Evolutionary conservation across 2,888 invertebrate genomes (phyloP), one percentile per base, ranked within the genome.

Genomic region (Dasysyrphus albostriatus): DNA sequence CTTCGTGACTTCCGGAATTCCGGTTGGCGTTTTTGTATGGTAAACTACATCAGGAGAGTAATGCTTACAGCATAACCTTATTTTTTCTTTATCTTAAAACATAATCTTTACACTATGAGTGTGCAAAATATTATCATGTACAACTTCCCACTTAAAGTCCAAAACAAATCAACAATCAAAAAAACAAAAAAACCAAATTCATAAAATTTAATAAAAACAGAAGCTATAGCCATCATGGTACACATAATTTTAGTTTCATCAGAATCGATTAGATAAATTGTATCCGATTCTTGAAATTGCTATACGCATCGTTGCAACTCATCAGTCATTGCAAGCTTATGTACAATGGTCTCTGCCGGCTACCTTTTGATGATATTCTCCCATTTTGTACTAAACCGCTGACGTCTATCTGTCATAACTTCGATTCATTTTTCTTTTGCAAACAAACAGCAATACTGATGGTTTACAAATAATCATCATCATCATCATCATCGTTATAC

Each of bases 401-500:
- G 37, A 65, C n/a, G 14, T 56, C 19, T 47, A 76, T 67, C 54
- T 54, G 75, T 80, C 80, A 84, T 81, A 84, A 81, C 51, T 54
- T 24, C 24, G 65, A 67, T 70, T 39, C 63, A 79, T 83, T 58
- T 73, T 67, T 73, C 65, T 69, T 59, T 75, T 80, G 58, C 70
- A 49, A 56, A 83, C 70, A 75, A 83, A 83, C 70, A 75, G 79
- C 51, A 12, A 29, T 76, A 12, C 9, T 75, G 83, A 70, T 83
- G 70, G 74, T 58, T 75, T 70, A 70, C 63, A 51, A 72, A 65
- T 73, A 65, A 81, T 81, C 76, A 67, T 84, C 81, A 72, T 80
- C 59, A 59, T 51, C 58, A 58, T 58, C 39, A 59, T 59, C 61
- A 61, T 42, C 72, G 65, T 84, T 70, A 72, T 47, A 61, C 51